These are phyloP conservation scores for Bhutanitis thaidina DNA, from an alignment of 2,888 invertebrate genomes.

Conservation along the genomic window DNA sequence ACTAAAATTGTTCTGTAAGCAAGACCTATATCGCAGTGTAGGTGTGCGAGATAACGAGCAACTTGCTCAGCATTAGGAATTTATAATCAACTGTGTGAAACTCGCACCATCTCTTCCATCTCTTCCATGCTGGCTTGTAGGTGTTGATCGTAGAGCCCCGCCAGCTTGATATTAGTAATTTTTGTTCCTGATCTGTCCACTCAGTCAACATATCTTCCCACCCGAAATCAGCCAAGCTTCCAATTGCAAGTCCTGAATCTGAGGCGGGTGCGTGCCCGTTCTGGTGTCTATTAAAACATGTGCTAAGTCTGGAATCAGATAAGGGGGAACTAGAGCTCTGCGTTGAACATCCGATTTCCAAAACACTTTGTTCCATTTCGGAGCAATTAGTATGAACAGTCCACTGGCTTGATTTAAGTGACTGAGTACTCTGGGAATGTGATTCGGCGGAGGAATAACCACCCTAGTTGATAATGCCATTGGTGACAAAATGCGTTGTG, in stretches of 20 bases:
- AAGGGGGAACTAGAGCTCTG: conserved; percentile 1
- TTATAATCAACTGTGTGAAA: background rate
- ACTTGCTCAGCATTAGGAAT: background rate
- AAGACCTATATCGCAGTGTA: background rate
- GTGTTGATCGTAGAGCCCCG: background rate
- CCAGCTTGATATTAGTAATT: background rate
- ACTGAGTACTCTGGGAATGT: conserved; percentile 22
- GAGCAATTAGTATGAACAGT: conserved; percentile 30
- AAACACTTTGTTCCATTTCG: conserved; percentile 30
- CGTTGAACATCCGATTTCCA: conserved; percentile 27
- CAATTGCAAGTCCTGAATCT: background rate
- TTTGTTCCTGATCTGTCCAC: background rate
- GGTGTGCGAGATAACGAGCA: background rate
- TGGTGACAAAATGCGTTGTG: background rate
- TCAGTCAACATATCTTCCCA: background rate
- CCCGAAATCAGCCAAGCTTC: background rate
- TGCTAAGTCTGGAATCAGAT: background rate
- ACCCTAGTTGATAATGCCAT: background rate
- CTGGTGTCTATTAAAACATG: background rate
- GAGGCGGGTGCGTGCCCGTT: no score
- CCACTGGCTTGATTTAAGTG: conserved; percentile 23
- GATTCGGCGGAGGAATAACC: background rate
- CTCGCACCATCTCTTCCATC: no score
- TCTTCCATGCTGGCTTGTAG: background rate
- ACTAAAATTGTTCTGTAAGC: background rate